phyloP scores from a whole-genome alignment of 2,888 invertebrate genomes.

The Arge pagana region DNA sequence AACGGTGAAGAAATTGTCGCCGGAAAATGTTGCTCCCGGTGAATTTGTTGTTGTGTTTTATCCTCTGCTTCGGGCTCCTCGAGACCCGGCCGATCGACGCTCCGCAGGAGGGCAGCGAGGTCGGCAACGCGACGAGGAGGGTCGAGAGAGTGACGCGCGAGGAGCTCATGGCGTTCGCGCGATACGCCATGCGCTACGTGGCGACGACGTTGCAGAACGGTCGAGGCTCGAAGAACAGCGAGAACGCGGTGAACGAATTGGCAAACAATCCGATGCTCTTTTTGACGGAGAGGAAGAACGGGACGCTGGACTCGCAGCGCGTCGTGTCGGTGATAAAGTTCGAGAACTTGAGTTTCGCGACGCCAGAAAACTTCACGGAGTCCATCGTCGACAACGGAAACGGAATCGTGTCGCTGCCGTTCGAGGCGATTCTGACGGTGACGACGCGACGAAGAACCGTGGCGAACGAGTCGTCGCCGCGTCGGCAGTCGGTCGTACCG shows the following conservation, averaged over 20 bases:
- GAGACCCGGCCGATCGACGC: too few relatives aligned
- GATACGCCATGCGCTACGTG: constrained; percentile 51
- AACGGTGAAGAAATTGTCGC: too few relatives aligned
- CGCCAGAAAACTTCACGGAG: constrained; percentile 4
- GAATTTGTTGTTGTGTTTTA: too few relatives aligned
- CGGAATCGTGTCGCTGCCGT: constrained; percentile 50
- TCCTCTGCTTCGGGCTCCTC: too few relatives aligned
- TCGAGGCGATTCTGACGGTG: constrained; percentile 52
- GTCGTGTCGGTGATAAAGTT: too few relatives aligned
- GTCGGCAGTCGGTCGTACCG: background rate
- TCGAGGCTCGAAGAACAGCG: background rate
- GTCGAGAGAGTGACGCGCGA: constrained; percentile 44
- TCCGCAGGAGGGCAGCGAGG: too few relatives aligned
- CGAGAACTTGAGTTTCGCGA: constrained; percentile 21
- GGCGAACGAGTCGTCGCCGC: too few relatives aligned
- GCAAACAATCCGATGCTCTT: background rate
- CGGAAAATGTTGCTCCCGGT: too few relatives aligned
- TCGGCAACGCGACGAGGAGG: too few relatives aligned
- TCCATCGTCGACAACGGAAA: background rate
- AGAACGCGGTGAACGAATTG: background rate
- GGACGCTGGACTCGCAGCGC: too few relatives aligned
- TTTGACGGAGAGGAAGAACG: background rate
- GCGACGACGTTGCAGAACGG: background rate
- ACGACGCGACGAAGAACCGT: background rate
- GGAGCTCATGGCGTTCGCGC: constrained; percentile 49